Conservation (phyloP, 2,888 invertebrate species). For the Polydrusus tereticollis region DNA sequence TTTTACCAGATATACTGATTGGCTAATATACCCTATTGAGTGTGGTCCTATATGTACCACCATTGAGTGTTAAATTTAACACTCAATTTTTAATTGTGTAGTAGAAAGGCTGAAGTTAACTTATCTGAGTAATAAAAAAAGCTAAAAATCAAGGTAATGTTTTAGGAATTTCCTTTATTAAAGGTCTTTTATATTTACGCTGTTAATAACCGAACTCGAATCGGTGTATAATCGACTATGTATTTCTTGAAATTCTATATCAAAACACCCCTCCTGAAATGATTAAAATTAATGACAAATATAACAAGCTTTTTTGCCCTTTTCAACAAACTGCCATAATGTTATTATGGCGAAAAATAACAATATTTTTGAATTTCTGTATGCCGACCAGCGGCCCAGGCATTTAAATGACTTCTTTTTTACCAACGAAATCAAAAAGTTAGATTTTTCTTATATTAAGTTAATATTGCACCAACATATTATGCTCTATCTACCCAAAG, state of each 20-base stretch:
- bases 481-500: too few species aligned
- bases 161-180: neutral
- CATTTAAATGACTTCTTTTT: constrained; percentile 13
- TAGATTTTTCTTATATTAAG: neutral
- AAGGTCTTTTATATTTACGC: neutral
- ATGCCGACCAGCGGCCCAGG: neutral
- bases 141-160: too few species aligned
- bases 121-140: neutral
- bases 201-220: neutral
- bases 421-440: neutral
- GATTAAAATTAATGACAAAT: constrained; percentile 27
- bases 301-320: constrained; percentile 17
- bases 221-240: neutral
- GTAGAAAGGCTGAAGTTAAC: too few species aligned
- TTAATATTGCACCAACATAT: too few species aligned
- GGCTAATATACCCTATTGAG: too few species aligned
- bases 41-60: too few species aligned
- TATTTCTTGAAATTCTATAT: neutral
- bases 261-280: neutral
- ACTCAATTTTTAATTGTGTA: too few species aligned
- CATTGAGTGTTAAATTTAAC: too few species aligned
- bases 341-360: constrained; percentile 12
- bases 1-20: too few species aligned
- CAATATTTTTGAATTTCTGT: constrained; percentile 18
- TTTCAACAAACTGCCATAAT: constrained; percentile 15